Evolutionary conservation across 1,140 invertebrate genomes (phyloP), one percentile per base, ranked within the genome.

Genomic region (Panulirus ornatus): DNA sequence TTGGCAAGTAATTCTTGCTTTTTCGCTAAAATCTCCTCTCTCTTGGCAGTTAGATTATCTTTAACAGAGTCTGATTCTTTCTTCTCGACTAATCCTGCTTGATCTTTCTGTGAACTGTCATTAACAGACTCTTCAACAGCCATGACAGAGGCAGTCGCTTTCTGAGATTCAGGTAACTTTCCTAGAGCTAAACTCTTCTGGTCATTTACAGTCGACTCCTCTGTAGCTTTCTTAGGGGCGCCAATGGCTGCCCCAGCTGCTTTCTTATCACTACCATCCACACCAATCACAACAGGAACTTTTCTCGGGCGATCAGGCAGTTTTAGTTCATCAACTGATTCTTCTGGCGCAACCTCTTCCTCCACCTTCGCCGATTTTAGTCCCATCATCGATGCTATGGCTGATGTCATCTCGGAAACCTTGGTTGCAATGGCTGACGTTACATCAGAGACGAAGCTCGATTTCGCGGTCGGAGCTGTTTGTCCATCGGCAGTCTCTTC

Each of bases 11-110:
- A 47, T 54, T 90, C 83, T 73, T 91, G 66, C 70, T 92, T 92
- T 82, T 83, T 92, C n/a, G 84, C 81, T 86, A 89, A 76, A 30
- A 84, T 84, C 82, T 92, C 88, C 51, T 87, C 82, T 82, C 73
- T 88, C 83, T 92, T 91, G 63, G 86, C 84, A 47, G 84, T 66
- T 36, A 89, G 27, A 40, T 40, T 42, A 8, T 85, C 83, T 84
- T 85, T 75, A 38, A 58, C 51, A n/a, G 66, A 54, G 22, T 16
- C 11, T 78, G 38, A 36, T 89, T 66, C 42, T 38, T 44, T 54
- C 47, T 73, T 73, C 14, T 47, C 73, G 14, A 36, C 70, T 44
- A 16, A 5, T 38, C 14, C n/a, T 79, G n/a, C 66, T 44, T 54
- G 76, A 44, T 19, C 36, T 34, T 66, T 42, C 40, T 88, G 54